Percentiles rank a stretch among this genome's conserved stretches.
These are phyloP conservation scores for Exaiptasia diaphana DNA, from an alignment of 64 coral and sea anemone genomes.

Conservation along the genomic window DNA sequence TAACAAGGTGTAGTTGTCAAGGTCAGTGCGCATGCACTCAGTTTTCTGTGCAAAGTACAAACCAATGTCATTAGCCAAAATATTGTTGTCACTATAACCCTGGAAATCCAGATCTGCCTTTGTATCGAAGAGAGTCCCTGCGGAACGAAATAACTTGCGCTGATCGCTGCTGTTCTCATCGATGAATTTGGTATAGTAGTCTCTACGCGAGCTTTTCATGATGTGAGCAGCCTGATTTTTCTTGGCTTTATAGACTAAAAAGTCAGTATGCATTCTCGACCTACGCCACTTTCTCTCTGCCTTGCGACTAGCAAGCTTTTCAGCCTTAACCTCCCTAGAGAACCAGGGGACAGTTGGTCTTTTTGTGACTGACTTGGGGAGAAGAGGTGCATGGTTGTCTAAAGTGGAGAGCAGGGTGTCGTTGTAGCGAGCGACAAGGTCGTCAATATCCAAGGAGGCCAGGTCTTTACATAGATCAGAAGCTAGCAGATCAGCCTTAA, in stretches of 20 bases:
- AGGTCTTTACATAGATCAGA: slow-evolving; percentile 12
- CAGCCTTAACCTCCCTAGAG: slow-evolving; percentile 20
- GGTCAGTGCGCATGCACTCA: neutral
- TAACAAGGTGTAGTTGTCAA: too few species aligned
- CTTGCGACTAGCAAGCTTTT: neutral
- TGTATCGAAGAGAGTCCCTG: neutral
- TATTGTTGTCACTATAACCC: neutral
- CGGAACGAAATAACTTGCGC: slow-evolving; percentile 21
- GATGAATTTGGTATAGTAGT: slow-evolving; percentile 13
- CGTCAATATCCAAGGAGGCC: slow-evolving; percentile 7
- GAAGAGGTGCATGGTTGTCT: slow-evolving; percentile 41
- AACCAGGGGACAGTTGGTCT: slow-evolving; percentile 48
- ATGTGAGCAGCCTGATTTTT: neutral
- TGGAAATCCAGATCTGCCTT: slow-evolving; percentile 3
- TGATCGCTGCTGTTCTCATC: slow-evolving; percentile 6
- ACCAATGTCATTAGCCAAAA: slow-evolving; percentile 22
- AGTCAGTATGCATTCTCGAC: neutral
- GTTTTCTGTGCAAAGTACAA: slow-evolving; percentile 14
- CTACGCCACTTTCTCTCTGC: slow-evolving; percentile 10
- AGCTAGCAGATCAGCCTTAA: neutral
- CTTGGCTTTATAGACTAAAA: slow-evolving; percentile 15
- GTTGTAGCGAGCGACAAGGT: slow-evolving; percentile 25
- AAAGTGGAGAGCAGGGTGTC: neutral
- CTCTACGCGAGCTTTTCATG: slow-evolving; percentile 9
- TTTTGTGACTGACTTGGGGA: slow-evolving; percentile 20